A percentile compares a stretch with the other conserved stretches of the same genome.
Evolutionary conservation across 2,888 invertebrate genomes (phyloP).

Genomic region (Lasius fuliginosus): DNA sequence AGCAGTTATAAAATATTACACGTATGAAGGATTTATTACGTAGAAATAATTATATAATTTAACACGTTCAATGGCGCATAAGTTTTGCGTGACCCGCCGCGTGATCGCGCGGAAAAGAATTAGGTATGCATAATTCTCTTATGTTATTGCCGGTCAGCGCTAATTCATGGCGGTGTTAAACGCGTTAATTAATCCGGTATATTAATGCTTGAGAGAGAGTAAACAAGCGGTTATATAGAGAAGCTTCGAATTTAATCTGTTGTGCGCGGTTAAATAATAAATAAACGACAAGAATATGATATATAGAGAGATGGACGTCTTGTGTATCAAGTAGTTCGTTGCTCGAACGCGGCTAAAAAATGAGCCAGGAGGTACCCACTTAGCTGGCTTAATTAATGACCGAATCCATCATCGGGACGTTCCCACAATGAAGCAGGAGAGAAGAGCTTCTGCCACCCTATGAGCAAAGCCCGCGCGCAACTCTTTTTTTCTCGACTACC

Average conservation of each 20-base stretch:
- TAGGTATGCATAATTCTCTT: constrained; percentile 42
- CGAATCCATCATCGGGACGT: constrained; percentile 70
- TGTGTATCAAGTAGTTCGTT: constrained; percentile 52
- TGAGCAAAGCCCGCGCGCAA: constrained; percentile 52
- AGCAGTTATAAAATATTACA: constrained; percentile 46
- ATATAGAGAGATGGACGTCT: constrained; percentile 15
- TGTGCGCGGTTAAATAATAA: constrained; percentile 11
- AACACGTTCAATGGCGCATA: constrained; percentile 44
- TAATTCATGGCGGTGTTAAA: constrained; percentile 38
- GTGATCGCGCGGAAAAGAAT: constrained; percentile 38
- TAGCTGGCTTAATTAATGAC: constrained; percentile 67
- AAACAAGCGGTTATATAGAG: neutral
- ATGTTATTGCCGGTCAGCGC: constrained; percentile 15
- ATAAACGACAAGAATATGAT: constrained; percentile 14
- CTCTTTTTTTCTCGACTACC: constrained; percentile 56
- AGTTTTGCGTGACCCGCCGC: constrained; percentile 49
- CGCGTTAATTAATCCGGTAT: constrained; percentile 32
- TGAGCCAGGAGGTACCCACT: constrained; percentile 57
- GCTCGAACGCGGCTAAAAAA: constrained; percentile 62
- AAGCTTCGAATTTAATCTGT: neutral
- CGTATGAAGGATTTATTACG: constrained; percentile 45
- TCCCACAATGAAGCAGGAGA: constrained; percentile 63
- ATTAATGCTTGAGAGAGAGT: constrained; percentile 25
- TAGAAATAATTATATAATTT: constrained; percentile 53
- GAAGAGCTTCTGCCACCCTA: constrained; percentile 56